These are phyloP conservation scores for Lampris incognitus DNA, from an alignment of 2,113 vertebrate species.

Conservation along the genomic window DNA sequence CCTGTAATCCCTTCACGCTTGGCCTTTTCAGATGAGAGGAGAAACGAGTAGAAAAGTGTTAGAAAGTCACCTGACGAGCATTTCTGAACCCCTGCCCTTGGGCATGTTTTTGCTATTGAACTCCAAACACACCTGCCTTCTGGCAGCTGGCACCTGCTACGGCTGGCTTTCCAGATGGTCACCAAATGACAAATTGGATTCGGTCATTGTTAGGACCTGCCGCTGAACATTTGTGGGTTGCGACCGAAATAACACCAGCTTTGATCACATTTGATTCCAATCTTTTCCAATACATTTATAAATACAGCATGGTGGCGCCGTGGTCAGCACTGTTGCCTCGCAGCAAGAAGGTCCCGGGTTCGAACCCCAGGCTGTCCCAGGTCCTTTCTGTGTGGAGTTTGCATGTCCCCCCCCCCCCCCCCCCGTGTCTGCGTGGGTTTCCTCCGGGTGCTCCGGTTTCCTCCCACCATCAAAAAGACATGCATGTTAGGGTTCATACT, in stretches of 20 bases:
- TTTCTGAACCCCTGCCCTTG: conserved; percentile 37
- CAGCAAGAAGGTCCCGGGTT: too few relatives aligned
- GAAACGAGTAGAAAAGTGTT: conserved; percentile 43
- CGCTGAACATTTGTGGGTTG: conserved; percentile 16
- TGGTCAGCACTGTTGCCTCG: too few relatives aligned
- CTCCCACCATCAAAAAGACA: too few relatives aligned
- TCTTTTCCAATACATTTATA: background rate
- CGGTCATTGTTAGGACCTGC: conserved; percentile 29
- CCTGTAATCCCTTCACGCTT: conserved; percentile 56
- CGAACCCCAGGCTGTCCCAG: too few relatives aligned
- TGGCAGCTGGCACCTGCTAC: conserved; percentile 39
- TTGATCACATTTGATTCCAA: conserved; percentile 5
- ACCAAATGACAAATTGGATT: conserved; percentile 37
- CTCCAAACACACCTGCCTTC: conserved; percentile 44
- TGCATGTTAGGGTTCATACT: too few relatives aligned
- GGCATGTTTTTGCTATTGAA: conserved; percentile 34
- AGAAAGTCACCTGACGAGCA: conserved; percentile 43
- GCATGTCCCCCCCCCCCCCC: too few relatives aligned
- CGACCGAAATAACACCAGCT: conserved; percentile 27
- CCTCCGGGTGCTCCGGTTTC: too few relatives aligned
- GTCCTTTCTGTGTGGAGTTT: too few relatives aligned
- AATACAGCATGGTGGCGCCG: too few relatives aligned
- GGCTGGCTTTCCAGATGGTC: conserved; percentile 26
- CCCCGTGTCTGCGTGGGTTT: too few relatives aligned
- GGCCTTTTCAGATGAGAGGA: conserved; percentile 46